Evolutionary conservation across 2,888 invertebrate genomes (phyloP).

Genomic region (Xestobium rufovillosum): DNA sequence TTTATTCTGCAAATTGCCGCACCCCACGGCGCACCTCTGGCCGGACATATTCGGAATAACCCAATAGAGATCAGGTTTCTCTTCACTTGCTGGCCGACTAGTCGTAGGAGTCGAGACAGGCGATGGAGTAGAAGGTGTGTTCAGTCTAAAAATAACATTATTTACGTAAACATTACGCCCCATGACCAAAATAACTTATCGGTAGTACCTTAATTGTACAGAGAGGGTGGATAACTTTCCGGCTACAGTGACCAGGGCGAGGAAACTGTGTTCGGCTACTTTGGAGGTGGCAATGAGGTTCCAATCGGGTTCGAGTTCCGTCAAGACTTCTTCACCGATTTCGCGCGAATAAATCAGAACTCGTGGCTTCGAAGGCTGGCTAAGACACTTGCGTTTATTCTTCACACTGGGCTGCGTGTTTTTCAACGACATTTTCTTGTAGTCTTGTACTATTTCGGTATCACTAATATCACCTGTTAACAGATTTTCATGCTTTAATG

Average conservation of each 20-base stretch:
- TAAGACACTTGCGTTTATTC: constrained; percentile 44
- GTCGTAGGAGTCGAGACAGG: constrained; percentile 39
- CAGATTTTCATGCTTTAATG: neutral
- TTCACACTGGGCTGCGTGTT: constrained; percentile 36
- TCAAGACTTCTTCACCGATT: constrained; percentile 45
- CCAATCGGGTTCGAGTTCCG: constrained; percentile 53
- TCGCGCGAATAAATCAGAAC: constrained; percentile 54
- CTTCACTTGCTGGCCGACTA: constrained; percentile 41
- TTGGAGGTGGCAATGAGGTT: constrained; percentile 52
- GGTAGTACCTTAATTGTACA: constrained; percentile 46
- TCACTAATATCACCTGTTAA: constrained; percentile 52
- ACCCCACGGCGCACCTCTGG: constrained; percentile 69
- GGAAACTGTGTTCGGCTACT: constrained; percentile 53
- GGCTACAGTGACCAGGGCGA: constrained; percentile 57
- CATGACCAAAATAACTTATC: constrained; percentile 1
- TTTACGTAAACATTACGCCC: neutral
- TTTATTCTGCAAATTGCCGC: constrained; percentile 60
- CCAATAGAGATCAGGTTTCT: constrained; percentile 52
- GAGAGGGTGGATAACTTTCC: constrained; percentile 56
- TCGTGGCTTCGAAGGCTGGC: constrained; percentile 55
- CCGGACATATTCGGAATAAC: constrained; percentile 55
- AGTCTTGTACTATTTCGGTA: constrained; percentile 71
- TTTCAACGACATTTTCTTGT: constrained; percentile 50
- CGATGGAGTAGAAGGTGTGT: constrained; percentile 41
- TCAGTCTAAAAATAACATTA: constrained; percentile 32